These are phyloP conservation scores for Antitype chi DNA, from an alignment of 2,888 invertebrate genomes.

Conservation along the genomic window DNA sequence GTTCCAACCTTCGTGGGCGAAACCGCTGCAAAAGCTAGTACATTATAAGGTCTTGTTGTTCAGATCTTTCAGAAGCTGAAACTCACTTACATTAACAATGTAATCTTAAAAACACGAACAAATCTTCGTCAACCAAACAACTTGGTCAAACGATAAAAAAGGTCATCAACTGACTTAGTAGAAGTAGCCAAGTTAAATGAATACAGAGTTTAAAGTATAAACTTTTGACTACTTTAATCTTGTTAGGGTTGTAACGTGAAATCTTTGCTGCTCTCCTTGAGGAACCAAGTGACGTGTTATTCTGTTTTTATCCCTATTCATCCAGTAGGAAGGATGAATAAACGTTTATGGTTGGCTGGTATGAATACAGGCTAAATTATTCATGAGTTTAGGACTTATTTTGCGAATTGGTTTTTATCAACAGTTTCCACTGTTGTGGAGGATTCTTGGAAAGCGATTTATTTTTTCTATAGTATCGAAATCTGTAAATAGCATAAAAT, in stretches of 20 bases:
- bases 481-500: neutral
- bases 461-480: neutral
- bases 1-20: too few relatives aligned
- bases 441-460: neutral
- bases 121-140: neutral
- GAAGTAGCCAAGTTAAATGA: constrained; percentile 38
- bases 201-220: constrained; percentile 26
- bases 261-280: constrained; percentile 20
- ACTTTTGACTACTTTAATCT: constrained; percentile 53
- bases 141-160: neutral
- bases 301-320: constrained; percentile 19
- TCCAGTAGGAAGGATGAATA: constrained; percentile 2
- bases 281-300: constrained; percentile 12
- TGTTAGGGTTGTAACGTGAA: constrained; percentile 16
- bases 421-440: neutral
- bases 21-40: neutral
- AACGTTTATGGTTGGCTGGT: constrained; percentile 9
- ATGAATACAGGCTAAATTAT: constrained; percentile 40
- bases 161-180: constrained; percentile 24
- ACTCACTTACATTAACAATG: neutral
- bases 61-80: neutral
- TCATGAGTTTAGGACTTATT: constrained; percentile 33
- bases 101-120: neutral
- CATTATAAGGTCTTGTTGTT: neutral
- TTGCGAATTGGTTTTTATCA: constrained; percentile 1